Conservation (phyloP, 2,888 invertebrate genomes). For the Spodoptera exigua region DNA sequence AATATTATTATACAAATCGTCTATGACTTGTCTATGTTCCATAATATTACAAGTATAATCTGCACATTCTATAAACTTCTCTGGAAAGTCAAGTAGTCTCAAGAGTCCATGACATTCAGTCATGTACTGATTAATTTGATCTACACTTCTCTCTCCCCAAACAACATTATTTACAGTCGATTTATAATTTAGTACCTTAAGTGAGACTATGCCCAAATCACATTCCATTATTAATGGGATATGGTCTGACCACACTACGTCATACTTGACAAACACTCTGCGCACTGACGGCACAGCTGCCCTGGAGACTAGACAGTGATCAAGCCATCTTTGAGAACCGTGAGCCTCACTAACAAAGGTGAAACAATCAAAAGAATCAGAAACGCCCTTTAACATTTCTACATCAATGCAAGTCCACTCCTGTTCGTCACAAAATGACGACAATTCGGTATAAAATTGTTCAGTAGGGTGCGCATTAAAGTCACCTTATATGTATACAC, state of each 20-base stretch:
- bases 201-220: slow-evolving; percentile 1
- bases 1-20: slow-evolving; percentile 5
- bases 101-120: slow-evolving; percentile 8
- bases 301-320: slow-evolving; percentile 3
- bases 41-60: slow-evolving; percentile 1
- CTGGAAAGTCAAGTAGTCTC: slow-evolving; percentile 14
- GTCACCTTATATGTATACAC: slow-evolving; percentile 1
- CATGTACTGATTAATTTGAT: not conserved
- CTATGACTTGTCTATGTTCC: slow-evolving; percentile 3
- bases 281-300: slow-evolving; percentile 1
- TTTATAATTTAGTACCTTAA: slow-evolving; percentile 6
- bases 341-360: slow-evolving; percentile 12
- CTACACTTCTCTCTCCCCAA: slow-evolving; percentile 9
- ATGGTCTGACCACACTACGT: slow-evolving; percentile 6
- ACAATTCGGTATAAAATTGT: slow-evolving; percentile 12
- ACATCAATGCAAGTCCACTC: slow-evolving; percentile 12
- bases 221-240: slow-evolving; percentile 7
- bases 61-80: slow-evolving; percentile 1
- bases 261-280: not conserved
- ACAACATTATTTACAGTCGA: slow-evolving; percentile 3
- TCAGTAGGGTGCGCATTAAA: slow-evolving; percentile 6
- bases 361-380: slow-evolving; percentile 13
- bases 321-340: slow-evolving; percentile 10
- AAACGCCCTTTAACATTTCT: slow-evolving; percentile 2
- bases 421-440: slow-evolving; percentile 11